phyloP scores from a whole-genome alignment of 2,797 vertebrate species.

The Hippoglossus hippoglossus region DNA sequence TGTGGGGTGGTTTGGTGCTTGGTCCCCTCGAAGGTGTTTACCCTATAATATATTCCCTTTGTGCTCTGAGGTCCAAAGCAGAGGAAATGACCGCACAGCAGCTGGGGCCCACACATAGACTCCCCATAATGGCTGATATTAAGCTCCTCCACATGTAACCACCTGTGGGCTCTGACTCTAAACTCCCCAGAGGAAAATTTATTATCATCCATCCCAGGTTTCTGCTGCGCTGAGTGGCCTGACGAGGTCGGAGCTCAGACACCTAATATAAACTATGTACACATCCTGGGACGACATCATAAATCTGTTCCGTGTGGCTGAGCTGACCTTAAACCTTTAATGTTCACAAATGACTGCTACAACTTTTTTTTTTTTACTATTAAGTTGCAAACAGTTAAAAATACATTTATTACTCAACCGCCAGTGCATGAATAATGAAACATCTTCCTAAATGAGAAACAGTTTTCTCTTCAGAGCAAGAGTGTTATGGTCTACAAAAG shows the following conservation, averaged over 20 bases:
- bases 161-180: slow-evolving; percentile 45
- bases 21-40: slow-evolving; percentile 27
- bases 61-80: slow-evolving; percentile 22
- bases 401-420: background rate
- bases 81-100: slow-evolving; percentile 46
- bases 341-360: background rate
- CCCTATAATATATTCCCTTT: slow-evolving; percentile 36
- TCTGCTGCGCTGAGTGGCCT: slow-evolving; percentile 29
- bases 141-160: slow-evolving; percentile 40
- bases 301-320: slow-evolving; percentile 18
- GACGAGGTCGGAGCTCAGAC: slow-evolving; percentile 48
- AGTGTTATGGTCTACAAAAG: background rate
- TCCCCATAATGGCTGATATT: slow-evolving; percentile 34
- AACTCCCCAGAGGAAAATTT: slow-evolving; percentile 47
- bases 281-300: background rate
- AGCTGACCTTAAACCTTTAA: slow-evolving; percentile 24
- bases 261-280: slow-evolving; percentile 34
- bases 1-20: slow-evolving; percentile 15
- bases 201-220: slow-evolving; percentile 46
- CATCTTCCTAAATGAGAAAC: no score
- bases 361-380: background rate
- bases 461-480: no score
- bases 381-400: background rate
- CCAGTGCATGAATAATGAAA: background rate
- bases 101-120: slow-evolving; percentile 42